These are phyloP conservation scores for Paramormyrops kingsleyae DNA, from an alignment of 2,113 vertebrate genomes.

Conservation along the genomic window DNA sequence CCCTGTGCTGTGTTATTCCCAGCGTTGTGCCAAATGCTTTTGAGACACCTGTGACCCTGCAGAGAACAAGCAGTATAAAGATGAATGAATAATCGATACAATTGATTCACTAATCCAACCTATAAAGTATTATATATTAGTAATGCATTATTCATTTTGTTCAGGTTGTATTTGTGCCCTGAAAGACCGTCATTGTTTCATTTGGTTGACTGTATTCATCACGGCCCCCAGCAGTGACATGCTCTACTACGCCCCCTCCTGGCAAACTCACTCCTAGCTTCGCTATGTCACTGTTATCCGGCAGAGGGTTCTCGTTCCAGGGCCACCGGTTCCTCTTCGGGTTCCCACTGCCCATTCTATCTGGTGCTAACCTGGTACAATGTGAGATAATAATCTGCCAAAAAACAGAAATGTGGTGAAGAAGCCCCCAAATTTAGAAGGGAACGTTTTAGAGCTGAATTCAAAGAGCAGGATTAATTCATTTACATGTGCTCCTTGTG, in stretches of 20 bases:
- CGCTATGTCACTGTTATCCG: neutral
- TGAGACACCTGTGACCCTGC: neutral
- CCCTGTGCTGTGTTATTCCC: neutral
- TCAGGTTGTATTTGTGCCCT: neutral
- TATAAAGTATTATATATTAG: neutral
- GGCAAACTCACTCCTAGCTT: neutral
- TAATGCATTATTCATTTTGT: neutral
- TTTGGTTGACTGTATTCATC: neutral
- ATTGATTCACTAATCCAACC: neutral
- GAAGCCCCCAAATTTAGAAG: neutral
- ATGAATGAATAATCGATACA: neutral
- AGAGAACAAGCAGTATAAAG: neutral
- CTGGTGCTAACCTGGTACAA: neutral
- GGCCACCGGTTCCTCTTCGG: neutral
- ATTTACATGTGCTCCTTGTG: neutral
- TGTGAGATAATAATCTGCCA: neutral
- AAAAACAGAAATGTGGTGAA: neutral
- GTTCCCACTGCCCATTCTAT: neutral
- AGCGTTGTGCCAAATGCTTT: neutral
- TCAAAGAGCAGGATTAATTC: neutral
- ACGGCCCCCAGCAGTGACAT: neutral
- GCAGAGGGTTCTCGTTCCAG: neutral
- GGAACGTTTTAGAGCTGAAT: neutral
- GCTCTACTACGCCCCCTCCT: neutral
- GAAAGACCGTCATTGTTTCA: neutral